These are phyloP conservation scores for Dendrolimus houi DNA, from an alignment of 2,888 invertebrate species.

Conservation along the genomic window DNA sequence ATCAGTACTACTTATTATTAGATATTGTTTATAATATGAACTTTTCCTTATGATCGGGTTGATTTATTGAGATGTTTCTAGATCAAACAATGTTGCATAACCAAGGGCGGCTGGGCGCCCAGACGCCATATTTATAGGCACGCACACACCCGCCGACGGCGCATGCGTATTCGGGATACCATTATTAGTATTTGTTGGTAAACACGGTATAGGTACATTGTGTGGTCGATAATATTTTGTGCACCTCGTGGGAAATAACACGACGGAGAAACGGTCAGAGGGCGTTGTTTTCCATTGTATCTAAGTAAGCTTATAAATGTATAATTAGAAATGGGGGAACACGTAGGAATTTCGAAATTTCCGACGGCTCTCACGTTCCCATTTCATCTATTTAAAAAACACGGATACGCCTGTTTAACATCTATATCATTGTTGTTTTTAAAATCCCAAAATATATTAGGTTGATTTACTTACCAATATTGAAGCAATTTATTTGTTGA, in stretches of 20 bases:
- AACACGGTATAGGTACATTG: constrained; percentile 28
- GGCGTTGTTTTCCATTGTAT: not conserved
- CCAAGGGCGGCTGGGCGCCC: constrained; percentile 37
- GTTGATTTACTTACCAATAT: too few species aligned
- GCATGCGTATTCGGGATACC: constrained; percentile 30
- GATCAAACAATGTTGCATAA: constrained; percentile 58
- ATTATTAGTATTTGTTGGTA: constrained; percentile 37
- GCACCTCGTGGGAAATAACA: constrained; percentile 29
- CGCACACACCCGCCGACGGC: constrained; percentile 23
- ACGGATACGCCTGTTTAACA: not conserved
- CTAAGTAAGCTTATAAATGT: not conserved
- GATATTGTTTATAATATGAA: constrained; percentile 24
- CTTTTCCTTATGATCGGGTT: constrained; percentile 20
- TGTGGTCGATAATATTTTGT: constrained; percentile 48
- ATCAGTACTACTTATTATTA: constrained; percentile 11
- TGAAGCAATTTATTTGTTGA: too few species aligned
- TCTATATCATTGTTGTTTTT: not conserved
- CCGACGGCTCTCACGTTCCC: not conserved
- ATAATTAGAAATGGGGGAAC: not conserved
- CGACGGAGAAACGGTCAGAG: not conserved
- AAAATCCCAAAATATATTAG: too few species aligned
- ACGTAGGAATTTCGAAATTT: not conserved
- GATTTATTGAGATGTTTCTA: constrained; percentile 44
- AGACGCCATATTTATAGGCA: constrained; percentile 39
- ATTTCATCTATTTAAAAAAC: not conserved